Conservation (phyloP, 2,797 vertebrate genomes). For the Fringilla coelebs region DNA sequence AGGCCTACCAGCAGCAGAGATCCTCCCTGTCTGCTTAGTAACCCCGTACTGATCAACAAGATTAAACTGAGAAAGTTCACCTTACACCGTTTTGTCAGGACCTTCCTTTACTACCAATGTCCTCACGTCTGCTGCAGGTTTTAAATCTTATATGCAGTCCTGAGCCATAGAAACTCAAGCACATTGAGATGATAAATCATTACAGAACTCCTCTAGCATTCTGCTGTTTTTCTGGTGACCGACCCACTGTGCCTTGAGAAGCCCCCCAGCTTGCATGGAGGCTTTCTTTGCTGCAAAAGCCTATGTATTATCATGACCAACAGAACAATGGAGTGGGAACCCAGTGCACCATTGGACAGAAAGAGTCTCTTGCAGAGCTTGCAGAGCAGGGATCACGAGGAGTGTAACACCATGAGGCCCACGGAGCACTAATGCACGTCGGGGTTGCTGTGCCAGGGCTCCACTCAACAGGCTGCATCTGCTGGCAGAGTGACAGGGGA, state of each 20-base stretch:
- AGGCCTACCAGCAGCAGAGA: background rate
- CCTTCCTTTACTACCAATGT: background rate
- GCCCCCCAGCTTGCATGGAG: constrained; percentile 4
- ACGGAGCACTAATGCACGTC: background rate
- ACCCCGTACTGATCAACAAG: fast-evolving
- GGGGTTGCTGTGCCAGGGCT: background rate
- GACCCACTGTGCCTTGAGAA: background rate
- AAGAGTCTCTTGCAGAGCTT: background rate
- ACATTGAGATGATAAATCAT: background rate
- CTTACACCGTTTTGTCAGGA: background rate
- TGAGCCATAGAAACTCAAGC: background rate
- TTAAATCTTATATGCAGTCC: background rate
- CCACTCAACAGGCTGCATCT: background rate
- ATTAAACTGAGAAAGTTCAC: background rate
- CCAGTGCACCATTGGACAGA: background rate
- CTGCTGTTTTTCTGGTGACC: background rate
- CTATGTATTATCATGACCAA: background rate
- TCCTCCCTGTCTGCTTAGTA: background rate
- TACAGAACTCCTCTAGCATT: background rate
- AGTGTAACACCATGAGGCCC: background rate
- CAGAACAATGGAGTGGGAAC: constrained; percentile 21
- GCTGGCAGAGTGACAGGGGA: background rate
- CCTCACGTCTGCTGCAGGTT: background rate
- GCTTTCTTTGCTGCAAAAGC: background rate
- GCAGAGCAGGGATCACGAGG: background rate